phyloP scores from a whole-genome alignment of 2,113 vertebrate species.

The Dermatemys mawii region DNA sequence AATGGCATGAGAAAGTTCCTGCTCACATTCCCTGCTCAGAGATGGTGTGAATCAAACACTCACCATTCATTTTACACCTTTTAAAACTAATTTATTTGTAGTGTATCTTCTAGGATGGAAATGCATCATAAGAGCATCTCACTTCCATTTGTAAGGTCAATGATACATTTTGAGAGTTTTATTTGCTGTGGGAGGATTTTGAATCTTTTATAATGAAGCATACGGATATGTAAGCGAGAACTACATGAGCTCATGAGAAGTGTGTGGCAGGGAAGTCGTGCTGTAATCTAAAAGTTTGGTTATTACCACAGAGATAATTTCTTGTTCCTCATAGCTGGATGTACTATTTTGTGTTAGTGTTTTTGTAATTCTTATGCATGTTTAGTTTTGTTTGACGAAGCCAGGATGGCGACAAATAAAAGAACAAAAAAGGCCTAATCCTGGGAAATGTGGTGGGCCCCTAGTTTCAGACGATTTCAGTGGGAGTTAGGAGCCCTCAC shows the following conservation, averaged over 20 bases:
- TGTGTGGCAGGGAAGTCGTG: not conserved
- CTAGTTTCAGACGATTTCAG: not conserved
- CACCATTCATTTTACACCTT: slow-evolving; percentile 20
- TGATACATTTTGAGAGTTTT: slow-evolving; percentile 13
- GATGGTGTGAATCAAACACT: slow-evolving; percentile 19
- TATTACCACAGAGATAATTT: not conserved
- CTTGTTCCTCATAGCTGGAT: not conserved
- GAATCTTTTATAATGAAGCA: slow-evolving; percentile 21
- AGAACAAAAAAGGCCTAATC: not conserved
- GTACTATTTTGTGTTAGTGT: not conserved
- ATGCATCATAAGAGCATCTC: not conserved
- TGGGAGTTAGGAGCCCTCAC: not conserved
- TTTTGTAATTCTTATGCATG: not conserved
- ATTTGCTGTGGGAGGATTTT: slow-evolving; percentile 13
- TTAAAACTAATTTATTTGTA: slow-evolving; percentile 34
- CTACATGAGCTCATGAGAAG: not conserved
- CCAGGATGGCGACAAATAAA: not conserved
- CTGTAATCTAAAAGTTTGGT: not conserved
- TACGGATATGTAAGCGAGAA: slow-evolving; percentile 7
- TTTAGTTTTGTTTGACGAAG: not conserved
- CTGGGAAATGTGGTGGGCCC: not conserved
- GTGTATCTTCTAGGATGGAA: not conserved
- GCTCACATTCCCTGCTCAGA: not conserved
- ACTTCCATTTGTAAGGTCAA: slow-evolving; percentile 16
- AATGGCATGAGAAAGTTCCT: not conserved